A percentile compares a stretch with the other conserved stretches of the same genome.
These are phyloP conservation scores for Callipepla squamata DNA, from an alignment of 2,113 vertebrate species.

Conservation along the genomic window DNA sequence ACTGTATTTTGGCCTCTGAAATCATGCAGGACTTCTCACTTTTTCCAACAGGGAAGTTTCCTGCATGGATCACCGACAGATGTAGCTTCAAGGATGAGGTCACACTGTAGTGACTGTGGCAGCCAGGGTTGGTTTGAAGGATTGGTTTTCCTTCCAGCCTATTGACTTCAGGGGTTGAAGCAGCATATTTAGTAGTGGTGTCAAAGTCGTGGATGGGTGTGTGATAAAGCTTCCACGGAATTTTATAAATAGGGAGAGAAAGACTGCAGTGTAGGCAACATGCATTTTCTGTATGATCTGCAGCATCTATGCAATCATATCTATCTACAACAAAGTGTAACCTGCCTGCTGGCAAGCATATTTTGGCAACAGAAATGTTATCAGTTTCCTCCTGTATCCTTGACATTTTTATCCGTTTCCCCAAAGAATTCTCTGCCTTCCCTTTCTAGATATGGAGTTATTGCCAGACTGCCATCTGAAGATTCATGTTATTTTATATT, in stretches of 20 bases:
- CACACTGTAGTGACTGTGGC: not conserved
- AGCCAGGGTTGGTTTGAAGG: not conserved
- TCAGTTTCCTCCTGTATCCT: not conserved
- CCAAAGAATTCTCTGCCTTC: slow-evolving; percentile 7
- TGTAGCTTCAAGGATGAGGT: not conserved
- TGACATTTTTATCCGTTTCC: slow-evolving; percentile 43
- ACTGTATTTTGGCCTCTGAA: not conserved
- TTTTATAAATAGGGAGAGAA: not conserved
- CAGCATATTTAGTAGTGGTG: not conserved
- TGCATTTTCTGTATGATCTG: not conserved
- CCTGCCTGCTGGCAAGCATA: not conserved
- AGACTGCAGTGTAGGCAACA: not conserved
- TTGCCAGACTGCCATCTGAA: not conserved
- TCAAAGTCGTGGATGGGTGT: not conserved
- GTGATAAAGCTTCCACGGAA: not conserved
- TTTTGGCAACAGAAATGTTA: not conserved
- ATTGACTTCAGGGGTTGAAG: not conserved
- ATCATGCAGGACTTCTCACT: not conserved
- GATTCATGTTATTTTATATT: not conserved
- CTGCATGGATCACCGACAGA: not conserved
- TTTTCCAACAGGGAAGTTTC: not conserved
- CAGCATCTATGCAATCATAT: not conserved
- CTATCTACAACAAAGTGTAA: not conserved
- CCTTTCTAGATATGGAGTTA: not conserved
- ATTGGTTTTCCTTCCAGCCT: not conserved